These are phyloP conservation scores for Mormyrops attenuatus DNA, from an alignment of 2,797 vertebrate species.

Conservation along the genomic window DNA sequence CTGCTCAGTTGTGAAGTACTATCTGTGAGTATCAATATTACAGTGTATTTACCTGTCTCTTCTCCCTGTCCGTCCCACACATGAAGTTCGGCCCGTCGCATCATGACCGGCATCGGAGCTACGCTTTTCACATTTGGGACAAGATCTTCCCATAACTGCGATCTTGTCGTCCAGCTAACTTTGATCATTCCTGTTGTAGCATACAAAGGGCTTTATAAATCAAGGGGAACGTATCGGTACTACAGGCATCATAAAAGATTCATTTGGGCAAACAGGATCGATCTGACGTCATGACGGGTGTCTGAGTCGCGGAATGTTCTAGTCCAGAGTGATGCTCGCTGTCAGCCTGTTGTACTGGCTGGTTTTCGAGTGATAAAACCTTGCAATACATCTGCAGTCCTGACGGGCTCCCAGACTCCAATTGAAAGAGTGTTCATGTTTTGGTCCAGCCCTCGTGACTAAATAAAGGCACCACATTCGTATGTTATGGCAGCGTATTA, in stretches of 20 bases:
- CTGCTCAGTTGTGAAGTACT: background rate
- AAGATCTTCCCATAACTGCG: background rate
- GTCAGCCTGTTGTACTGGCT: background rate
- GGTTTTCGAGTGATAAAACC: background rate
- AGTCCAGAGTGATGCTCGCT: background rate
- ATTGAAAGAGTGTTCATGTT: background rate
- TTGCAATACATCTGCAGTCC: background rate
- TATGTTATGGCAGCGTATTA: background rate
- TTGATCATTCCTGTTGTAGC: constrained; percentile 11
- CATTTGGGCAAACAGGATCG: background rate
- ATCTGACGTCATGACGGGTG: background rate
- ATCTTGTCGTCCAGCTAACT: background rate
- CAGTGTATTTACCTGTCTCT: background rate
- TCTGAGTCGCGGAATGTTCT: background rate
- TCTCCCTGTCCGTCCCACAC: background rate
- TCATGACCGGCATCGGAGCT: background rate
- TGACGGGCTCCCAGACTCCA: background rate
- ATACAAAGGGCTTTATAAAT: constrained; percentile 10
- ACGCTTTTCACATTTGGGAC: background rate
- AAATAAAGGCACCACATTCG: constrained; percentile 4
- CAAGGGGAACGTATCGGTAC: background rate
- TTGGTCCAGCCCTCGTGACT: background rate
- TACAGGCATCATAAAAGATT: background rate
- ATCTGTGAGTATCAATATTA: constrained; percentile 14
- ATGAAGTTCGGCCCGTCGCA: background rate